Evolutionary conservation across 2,113 vertebrate genomes (phyloP).

Genomic region (Cephalopholis sonnerati): DNA sequence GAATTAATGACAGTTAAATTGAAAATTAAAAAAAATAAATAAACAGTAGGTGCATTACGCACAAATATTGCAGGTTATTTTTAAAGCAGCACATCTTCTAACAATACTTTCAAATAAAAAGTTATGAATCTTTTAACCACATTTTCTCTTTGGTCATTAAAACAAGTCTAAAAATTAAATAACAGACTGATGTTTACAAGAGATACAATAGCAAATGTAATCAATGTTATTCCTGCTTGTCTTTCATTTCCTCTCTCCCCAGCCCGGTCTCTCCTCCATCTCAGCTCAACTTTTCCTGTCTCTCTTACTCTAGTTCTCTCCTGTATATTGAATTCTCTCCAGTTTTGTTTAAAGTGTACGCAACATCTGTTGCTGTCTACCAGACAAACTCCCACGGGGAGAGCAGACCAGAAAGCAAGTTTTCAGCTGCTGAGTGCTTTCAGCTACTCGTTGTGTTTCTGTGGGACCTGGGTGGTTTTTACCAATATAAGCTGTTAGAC

Average conservation of each 20-base stretch:
- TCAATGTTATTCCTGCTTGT: background rate
- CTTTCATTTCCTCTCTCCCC: background rate
- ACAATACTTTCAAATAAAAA: background rate
- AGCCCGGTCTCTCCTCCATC: background rate
- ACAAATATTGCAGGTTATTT: background rate
- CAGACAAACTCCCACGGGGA: conserved; percentile 36
- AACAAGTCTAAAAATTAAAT: background rate
- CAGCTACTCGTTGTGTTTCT: conserved; percentile 25
- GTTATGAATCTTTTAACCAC: background rate
- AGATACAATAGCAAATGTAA: background rate
- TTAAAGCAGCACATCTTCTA: background rate
- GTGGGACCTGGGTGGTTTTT: conserved; percentile 17
- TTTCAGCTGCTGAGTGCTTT: conserved; percentile 41
- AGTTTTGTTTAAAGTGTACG: conserved; percentile 21
- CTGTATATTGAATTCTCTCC: background rate
- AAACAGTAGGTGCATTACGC: background rate
- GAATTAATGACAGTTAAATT: background rate
- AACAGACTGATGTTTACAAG: background rate
- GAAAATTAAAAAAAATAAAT: no score
- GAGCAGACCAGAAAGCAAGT: conserved; percentile 28
- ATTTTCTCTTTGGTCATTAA: background rate
- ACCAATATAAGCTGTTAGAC: background rate
- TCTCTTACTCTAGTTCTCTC: background rate
- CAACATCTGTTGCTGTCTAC: conserved; percentile 46
- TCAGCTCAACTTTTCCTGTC: background rate